These are phyloP conservation scores for Sphinx pinastri DNA, from an alignment of 2,888 invertebrate species.

Conservation along the genomic window DNA sequence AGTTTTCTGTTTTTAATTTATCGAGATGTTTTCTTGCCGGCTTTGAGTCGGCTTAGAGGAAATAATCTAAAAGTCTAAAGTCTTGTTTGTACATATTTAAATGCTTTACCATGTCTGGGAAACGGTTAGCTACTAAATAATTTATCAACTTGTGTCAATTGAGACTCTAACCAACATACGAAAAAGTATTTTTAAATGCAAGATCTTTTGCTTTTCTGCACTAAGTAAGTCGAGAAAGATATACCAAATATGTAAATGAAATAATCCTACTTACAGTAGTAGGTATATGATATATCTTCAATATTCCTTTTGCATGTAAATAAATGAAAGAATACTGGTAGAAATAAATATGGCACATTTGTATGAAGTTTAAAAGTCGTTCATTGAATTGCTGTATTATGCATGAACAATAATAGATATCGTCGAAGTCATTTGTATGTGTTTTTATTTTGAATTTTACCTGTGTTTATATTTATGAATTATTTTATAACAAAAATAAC, in stretches of 20 bases:
- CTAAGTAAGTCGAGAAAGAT: not conserved
- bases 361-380: not conserved
- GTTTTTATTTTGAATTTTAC: not conserved
- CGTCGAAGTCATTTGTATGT: not conserved
- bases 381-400: not conserved
- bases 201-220: no score
- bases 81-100: conserved; percentile 18
- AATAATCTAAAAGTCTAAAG: conserved; percentile 19
- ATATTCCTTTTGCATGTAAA: not conserved
- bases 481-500: no score
- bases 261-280: no score
- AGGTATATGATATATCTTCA: no score
- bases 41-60: conserved; percentile 1
- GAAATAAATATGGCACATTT: not conserved
- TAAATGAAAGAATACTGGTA: not conserved
- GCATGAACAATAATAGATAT: not conserved
- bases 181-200: not conserved
- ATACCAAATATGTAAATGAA: no score
- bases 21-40: conserved; percentile 29
- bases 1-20: conserved; percentile 32
- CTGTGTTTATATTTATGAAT: not conserved
- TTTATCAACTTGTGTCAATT: conserved; percentile 19
- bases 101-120: conserved; percentile 15
- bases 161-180: not conserved
- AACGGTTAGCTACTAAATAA: conserved; percentile 15